Evolutionary conservation across 1,140 invertebrate species (phyloP).

Genomic region (Wasmannia auropunctata): DNA sequence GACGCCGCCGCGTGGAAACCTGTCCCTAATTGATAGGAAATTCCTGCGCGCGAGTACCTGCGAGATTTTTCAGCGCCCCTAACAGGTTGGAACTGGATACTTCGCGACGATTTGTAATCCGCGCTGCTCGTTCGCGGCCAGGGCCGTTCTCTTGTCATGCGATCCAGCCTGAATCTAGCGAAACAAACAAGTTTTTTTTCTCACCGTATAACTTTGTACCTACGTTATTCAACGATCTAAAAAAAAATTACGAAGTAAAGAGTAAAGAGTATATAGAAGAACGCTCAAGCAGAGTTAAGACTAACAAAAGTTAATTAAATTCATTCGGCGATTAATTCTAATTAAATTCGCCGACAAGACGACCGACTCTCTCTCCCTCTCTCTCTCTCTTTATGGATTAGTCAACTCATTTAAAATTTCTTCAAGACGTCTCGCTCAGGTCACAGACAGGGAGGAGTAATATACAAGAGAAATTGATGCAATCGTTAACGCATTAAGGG

Average conservation of each 20-base stretch:
- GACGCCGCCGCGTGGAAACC: constrained; percentile 75
- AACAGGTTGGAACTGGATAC: constrained; percentile 82
- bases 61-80: constrained; percentile 77
- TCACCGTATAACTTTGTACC: background rate
- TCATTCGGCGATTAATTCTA: background rate
- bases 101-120: constrained; percentile 80
- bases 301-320: constrained; percentile 11
- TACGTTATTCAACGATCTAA: background rate
- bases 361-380: no score
- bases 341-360: constrained; percentile 14
- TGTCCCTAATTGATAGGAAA: constrained; percentile 84
- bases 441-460: background rate
- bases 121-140: constrained; percentile 55
- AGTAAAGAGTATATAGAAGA: background rate
- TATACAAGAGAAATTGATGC: constrained; percentile 37
- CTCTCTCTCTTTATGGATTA: background rate
- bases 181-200: constrained; percentile 10
- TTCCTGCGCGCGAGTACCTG: constrained; percentile 77
- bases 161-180: background rate
- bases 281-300: background rate
- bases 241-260: background rate
- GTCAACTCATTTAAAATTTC: background rate
- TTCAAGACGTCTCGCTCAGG: background rate
- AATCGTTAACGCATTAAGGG: constrained; percentile 46
- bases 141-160: constrained; percentile 12